A percentile compares a stretch with the other conserved stretches of the same genome.
phyloP scores from a whole-genome alignment of 2,888 invertebrate genomes.

The Tinea trinotella region DNA sequence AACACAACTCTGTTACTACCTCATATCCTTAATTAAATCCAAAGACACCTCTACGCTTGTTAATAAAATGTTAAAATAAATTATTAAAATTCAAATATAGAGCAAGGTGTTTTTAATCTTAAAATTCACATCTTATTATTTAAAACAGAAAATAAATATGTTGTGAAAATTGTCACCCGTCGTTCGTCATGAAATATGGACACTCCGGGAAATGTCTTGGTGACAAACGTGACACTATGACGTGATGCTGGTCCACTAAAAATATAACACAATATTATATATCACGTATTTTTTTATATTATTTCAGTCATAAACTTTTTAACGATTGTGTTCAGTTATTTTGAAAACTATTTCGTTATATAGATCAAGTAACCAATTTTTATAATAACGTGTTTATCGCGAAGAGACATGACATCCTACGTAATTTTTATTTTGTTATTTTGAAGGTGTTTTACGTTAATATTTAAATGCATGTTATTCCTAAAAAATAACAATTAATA shows the following conservation, averaged over 20 bases:
- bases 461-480: too few species aligned
- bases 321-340: background rate
- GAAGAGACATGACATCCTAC: background rate
- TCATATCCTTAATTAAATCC: too few species aligned
- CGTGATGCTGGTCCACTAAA: background rate
- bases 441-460: too few species aligned
- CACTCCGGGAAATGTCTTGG: constrained; percentile 8
- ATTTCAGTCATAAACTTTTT: constrained; percentile 13
- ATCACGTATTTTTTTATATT: constrained; percentile 3
- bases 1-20: too few species aligned
- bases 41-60: too few species aligned
- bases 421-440: too few species aligned
- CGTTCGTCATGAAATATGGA: constrained; percentile 6
- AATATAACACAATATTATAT: constrained; percentile 14
- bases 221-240: constrained; percentile 8
- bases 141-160: background rate
- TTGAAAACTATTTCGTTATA: background rate
- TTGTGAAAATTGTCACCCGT: background rate
- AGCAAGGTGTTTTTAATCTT: background rate
- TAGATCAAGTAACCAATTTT: constrained; percentile 3
- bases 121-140: constrained; percentile 4
- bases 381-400: background rate
- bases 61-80: too few species aligned
- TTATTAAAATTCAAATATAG: too few species aligned
- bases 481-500: too few species aligned